phyloP scores from a whole-genome alignment of 2,888 invertebrate genomes.

The Ophonus ardosiacus region DNA sequence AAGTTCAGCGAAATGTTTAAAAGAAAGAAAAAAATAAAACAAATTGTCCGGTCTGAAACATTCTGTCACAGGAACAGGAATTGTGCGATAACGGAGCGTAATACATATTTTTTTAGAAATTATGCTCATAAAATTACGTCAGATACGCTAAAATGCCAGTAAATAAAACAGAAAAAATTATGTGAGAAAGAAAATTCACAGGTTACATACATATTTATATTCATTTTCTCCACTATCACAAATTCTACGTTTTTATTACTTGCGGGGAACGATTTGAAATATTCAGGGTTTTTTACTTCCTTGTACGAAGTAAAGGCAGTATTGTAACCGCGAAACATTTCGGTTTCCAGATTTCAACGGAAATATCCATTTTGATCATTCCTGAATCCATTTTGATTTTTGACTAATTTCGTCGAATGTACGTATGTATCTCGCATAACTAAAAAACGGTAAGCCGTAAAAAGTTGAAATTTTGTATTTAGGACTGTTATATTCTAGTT shows the following conservation, averaged over 20 bases:
- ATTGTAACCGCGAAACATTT: too few species aligned
- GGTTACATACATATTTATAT: not conserved
- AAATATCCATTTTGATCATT: too few species aligned
- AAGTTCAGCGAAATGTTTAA: not conserved
- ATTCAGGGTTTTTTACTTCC: too few species aligned
- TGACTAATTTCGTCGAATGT: too few species aligned
- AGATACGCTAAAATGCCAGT: not conserved
- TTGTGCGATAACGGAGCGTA: not conserved
- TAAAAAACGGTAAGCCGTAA: too few species aligned
- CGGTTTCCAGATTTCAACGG: too few species aligned
- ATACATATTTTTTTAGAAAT: not conserved
- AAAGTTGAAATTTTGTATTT: too few species aligned
- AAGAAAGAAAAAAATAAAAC: not conserved
- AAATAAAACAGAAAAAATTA: not conserved
- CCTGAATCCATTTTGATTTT: too few species aligned
- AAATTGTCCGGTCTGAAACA: not conserved
- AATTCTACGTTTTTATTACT: not conserved
- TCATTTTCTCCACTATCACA: not conserved
- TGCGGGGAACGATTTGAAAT: too few species aligned
- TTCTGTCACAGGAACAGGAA: not conserved
- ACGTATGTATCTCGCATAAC: too few species aligned
- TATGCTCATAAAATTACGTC: not conserved
- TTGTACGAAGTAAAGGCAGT: too few species aligned
- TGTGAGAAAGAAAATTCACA: not conserved
- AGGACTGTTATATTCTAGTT: too few species aligned